These are phyloP conservation scores for Rattus rattus DNA, from an alignment of 2,113 vertebrate genomes.

Conservation along the genomic window DNA sequence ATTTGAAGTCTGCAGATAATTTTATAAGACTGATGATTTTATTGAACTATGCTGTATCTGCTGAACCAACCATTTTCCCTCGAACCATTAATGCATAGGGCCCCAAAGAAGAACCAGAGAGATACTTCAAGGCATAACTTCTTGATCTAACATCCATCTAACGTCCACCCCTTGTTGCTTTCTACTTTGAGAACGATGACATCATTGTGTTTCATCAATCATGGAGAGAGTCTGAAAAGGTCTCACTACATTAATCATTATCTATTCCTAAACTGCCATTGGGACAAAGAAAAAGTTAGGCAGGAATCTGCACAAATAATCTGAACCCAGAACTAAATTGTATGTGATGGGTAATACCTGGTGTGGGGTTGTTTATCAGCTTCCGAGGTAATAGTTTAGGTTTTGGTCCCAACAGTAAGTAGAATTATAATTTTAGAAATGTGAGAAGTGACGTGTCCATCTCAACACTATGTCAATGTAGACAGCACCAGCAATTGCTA, in stretches of 20 bases:
- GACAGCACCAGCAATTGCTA: constrained; percentile 31
- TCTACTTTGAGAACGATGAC: constrained; percentile 17
- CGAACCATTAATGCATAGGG: background rate
- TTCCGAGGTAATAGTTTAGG: constrained; percentile 3
- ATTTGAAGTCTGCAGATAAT: background rate
- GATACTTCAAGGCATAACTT: background rate
- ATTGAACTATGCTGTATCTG: background rate
- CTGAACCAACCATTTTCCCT: background rate
- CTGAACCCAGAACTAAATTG: background rate
- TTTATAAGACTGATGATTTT: background rate
- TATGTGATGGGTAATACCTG: background rate
- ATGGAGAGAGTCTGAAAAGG: background rate
- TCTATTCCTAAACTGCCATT: background rate
- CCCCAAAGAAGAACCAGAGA: constrained; percentile 44
- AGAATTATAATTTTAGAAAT: background rate
- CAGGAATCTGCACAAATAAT: background rate
- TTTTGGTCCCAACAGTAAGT: constrained; percentile 29
- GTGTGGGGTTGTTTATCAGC: background rate
- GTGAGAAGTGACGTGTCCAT: background rate
- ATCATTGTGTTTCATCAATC: background rate
- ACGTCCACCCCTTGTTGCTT: background rate
- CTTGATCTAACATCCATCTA: background rate
- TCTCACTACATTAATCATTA: background rate
- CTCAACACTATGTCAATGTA: background rate
- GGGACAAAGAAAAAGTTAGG: background rate